Base-by-base conservation (phyloP, 2,888 invertebrate genomes). In the Cybosia mesomella region DNA sequence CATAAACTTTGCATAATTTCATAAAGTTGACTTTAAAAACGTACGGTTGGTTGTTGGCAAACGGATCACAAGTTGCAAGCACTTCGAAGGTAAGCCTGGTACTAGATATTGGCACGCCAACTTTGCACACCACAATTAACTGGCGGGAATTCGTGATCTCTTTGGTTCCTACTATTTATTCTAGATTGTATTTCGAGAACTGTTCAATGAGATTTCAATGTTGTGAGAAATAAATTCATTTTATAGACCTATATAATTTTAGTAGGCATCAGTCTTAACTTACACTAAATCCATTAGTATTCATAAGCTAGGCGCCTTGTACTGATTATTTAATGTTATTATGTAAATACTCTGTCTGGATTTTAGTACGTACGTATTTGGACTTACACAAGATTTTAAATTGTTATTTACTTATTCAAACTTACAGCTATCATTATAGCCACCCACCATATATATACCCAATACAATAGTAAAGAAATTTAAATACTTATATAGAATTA, bases 111-210 rank as follows among this genome's bases (percentile, higher is more conserved):
- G 73, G 80, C 75, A 73, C 70, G 77, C 66, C 68, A 75, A 82
- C 78, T 80, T 73, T 72, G 69, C 67, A 61, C 63, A 71, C 82
- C 82, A 77, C 82, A 80, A 82, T 80, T 80, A 80, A 75, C 82
- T 77, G 70, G 63, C 67, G 58, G 67, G 70, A 65, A 73, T 77
- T 80, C 78, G 73, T 75, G 77, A 79, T 76, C 77, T 69, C 68
- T 72, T 70, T 68, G 24, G 70, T 55, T 64, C 68, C 53, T 82
- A 79, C 79, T 36, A 54, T 18, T 21, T 63, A n/a, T 54, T 62
- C 34, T 5, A 15, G 53, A 62, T 15, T 32, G 15, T 3, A 39
- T 18, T 28, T 53, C n/a, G 32, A 49, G 18, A 2, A 21, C 22
- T n/a, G n/a, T 18, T 43, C 43, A 43, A 7, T 43, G 18, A 43